A percentile compares a stretch with the other conserved stretches of the same genome.
Conservation (phyloP, 2,113 vertebrate genomes). For the Erythrocercus mccallii region DNA sequence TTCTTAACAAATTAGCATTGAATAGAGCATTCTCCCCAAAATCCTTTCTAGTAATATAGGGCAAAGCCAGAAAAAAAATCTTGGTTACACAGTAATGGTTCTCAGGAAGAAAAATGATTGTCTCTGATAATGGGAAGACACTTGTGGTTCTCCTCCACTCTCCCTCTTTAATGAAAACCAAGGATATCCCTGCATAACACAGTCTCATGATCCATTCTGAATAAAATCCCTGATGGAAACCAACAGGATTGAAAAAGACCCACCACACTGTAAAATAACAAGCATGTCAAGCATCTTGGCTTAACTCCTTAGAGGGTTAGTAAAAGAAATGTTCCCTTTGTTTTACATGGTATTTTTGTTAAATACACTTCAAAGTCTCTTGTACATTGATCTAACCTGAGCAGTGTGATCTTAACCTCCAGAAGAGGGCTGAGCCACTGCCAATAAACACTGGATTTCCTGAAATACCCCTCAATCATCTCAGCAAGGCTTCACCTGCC, state of each 20-base stretch:
- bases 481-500: not conserved
- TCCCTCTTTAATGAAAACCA: not conserved
- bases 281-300: not conserved
- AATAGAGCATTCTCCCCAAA: not conserved
- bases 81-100: not conserved
- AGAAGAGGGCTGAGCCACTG: not conserved
- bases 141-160: not conserved
- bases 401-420: not conserved
- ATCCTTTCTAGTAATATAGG: not conserved
- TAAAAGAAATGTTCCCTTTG: slow-evolving; percentile 25
- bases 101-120: not conserved
- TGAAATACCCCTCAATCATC: not conserved
- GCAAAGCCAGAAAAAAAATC: not conserved
- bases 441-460: not conserved
- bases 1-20: slow-evolving; percentile 25
- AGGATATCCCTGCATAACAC: not conserved
- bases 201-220: not conserved
- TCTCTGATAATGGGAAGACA: not conserved
- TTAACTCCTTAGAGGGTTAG: slow-evolving; percentile 1
- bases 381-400: not conserved
- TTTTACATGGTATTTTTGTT: slow-evolving; percentile 44
- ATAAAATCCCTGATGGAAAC: not conserved
- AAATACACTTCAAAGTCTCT: slow-evolving; percentile 23
- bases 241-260: not conserved
- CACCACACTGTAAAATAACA: not conserved